A percentile compares a stretch with the other conserved stretches of the same genome.
Conservation (phyloP, 1,140 invertebrate genomes). For the Bombus polaris region DNA sequence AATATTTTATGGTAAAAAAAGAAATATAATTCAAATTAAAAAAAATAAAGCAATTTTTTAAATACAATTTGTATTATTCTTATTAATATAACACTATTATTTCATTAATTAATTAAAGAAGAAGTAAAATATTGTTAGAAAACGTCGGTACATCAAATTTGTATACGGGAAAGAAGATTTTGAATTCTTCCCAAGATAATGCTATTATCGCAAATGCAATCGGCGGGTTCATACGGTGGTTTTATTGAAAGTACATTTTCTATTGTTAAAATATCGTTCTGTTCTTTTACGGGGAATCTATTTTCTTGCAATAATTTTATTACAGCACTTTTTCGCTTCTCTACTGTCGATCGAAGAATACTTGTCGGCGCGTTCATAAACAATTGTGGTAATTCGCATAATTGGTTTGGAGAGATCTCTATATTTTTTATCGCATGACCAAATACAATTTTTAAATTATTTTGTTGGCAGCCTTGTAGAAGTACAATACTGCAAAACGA, state of each 20-base stretch:
- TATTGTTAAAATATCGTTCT: slow-evolving; percentile 71
- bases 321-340: slow-evolving; percentile 69
- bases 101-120: neutral
- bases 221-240: slow-evolving; percentile 75
- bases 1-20: slow-evolving; percentile 43
- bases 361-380: slow-evolving; percentile 61
- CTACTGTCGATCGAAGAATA: slow-evolving; percentile 49
- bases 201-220: slow-evolving; percentile 75
- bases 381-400: slow-evolving; percentile 70
- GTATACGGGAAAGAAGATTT: slow-evolving; percentile 46
- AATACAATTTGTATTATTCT: neutral
- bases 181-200: slow-evolving; percentile 78
- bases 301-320: slow-evolving; percentile 73
- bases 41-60: slow-evolving; percentile 21
- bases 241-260: slow-evolving; percentile 74
- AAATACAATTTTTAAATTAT: slow-evolving; percentile 70
- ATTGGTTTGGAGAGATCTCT: slow-evolving; percentile 60
- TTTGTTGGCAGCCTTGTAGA: slow-evolving; percentile 61
- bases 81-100: neutral
- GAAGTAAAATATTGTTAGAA: neutral
- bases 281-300: slow-evolving; percentile 74
- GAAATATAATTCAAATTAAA: slow-evolving; percentile 12
- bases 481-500: slow-evolving; percentile 75
- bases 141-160: neutral
- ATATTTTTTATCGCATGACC: slow-evolving; percentile 73